These are phyloP conservation scores for Sebastes oblongus DNA, from an alignment of 2,797 vertebrate species.

Conservation along the genomic window DNA sequence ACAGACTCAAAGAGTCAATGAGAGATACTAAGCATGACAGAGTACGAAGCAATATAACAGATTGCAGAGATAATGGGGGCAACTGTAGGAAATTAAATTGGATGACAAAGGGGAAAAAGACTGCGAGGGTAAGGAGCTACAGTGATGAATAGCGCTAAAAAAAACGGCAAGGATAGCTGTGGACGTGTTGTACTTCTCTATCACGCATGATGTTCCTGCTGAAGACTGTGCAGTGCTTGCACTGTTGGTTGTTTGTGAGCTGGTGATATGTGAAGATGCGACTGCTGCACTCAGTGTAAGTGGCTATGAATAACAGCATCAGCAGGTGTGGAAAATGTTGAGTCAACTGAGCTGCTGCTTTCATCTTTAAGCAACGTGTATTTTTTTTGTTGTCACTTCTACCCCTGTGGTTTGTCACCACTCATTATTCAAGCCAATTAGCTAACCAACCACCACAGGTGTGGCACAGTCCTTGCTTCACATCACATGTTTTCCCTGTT, in stretches of 20 bases:
- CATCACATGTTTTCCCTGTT: background rate
- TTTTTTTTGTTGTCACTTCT: constrained; percentile 5
- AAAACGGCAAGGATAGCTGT: background rate
- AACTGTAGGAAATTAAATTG: constrained; percentile 45
- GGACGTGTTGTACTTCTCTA: background rate
- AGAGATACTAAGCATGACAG: constrained; percentile 24
- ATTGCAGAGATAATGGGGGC: constrained; percentile 42
- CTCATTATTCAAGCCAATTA: constrained; percentile 5
- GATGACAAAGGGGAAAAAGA: constrained; percentile 2
- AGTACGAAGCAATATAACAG: constrained; percentile 20
- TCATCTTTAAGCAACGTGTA: background rate
- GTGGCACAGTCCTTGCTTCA: background rate
- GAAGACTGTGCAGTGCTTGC: background rate
- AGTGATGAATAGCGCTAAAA: constrained; percentile 21
- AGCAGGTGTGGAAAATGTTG: constrained; percentile 7
- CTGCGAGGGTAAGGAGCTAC: constrained; percentile 5
- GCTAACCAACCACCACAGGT: background rate
- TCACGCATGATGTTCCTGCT: background rate
- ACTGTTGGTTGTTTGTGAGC: background rate
- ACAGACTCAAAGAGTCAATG: constrained; percentile 33
- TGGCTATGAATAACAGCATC: background rate
- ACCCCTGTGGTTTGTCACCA: background rate
- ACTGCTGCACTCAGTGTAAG: background rate
- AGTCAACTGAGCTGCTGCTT: constrained; percentile 3
- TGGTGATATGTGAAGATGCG: constrained; percentile 1